Evolutionary conservation across 1,140 invertebrate genomes (phyloP).

Genomic region (Anastrepha obliqua): DNA sequence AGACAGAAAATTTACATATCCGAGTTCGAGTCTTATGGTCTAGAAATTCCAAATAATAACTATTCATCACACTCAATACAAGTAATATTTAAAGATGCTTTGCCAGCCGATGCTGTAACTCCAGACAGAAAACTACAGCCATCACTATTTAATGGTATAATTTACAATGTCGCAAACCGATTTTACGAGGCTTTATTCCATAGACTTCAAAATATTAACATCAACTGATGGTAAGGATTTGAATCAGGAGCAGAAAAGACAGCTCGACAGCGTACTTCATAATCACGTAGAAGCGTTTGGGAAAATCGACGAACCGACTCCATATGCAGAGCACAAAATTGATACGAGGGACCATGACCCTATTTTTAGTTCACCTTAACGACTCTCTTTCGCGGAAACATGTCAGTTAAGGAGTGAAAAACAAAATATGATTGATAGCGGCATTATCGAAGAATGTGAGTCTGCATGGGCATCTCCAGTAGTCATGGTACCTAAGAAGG

Average conservation of each 20-base stretch:
- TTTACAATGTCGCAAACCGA: too few species aligned
- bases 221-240: background rate
- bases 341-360: slow-evolving; percentile 57
- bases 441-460: background rate
- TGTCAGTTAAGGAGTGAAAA: too few species aligned
- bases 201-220: background rate
- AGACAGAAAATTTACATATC: background rate
- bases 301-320: slow-evolving; percentile 13
- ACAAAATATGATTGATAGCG: background rate
- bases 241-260: too few species aligned
- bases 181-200: too few species aligned
- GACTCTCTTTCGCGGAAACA: slow-evolving; percentile 61
- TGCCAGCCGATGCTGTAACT: slow-evolving; percentile 10
- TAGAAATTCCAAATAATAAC: background rate
- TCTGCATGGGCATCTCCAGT: slow-evolving; percentile 14
- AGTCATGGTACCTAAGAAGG: slow-evolving; percentile 32
- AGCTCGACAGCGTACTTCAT: background rate
- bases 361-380: slow-evolving; percentile 63
- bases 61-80: slow-evolving; percentile 47
- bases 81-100: slow-evolving; percentile 29
- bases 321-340: slow-evolving; percentile 45
- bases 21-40: slow-evolving; percentile 33
- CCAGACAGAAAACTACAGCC: background rate
- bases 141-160: background rate
- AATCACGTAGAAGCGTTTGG: too few species aligned